These are phyloP conservation scores for Episyrphus balteatus DNA, from an alignment of 1,140 invertebrate genomes.

Conservation along the genomic window DNA sequence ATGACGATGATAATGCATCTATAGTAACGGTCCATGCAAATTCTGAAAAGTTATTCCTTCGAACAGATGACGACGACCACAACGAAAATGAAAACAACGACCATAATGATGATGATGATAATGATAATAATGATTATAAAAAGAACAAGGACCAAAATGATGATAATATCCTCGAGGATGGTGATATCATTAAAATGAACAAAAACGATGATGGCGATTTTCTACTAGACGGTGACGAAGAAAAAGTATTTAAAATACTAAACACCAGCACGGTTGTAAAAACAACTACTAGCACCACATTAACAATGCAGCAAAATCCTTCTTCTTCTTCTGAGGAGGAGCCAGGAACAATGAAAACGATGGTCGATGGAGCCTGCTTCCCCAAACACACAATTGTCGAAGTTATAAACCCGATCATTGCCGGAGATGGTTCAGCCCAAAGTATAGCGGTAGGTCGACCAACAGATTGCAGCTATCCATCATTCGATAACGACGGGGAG, in stretches of 20 bases:
- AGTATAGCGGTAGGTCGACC: conserved; percentile 26
- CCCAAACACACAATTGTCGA: conserved; percentile 28
- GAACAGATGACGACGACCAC: conserved; percentile 17
- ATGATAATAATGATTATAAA: not conserved
- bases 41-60: conserved; percentile 30
- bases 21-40: conserved; percentile 33
- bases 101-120: not conserved
- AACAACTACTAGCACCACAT: no score
- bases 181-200: no score
- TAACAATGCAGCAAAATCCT: no score
- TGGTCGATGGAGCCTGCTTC: no score
- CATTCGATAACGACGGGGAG: conserved; percentile 12
- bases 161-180: no score
- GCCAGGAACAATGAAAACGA: not conserved
- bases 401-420: conserved; percentile 33
- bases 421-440: conserved; percentile 28
- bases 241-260: no score
- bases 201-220: no score
- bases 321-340: no score
- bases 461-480: conserved; percentile 8
- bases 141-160: not conserved
- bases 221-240: no score
- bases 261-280: no score
- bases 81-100: not conserved
- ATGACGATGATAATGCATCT: conserved; percentile 32